Evolutionary conservation across 2,113 vertebrate species (phyloP), one percentile per base, ranked within the genome.

Genomic region (Poeciliopsis turrubarensis): DNA sequence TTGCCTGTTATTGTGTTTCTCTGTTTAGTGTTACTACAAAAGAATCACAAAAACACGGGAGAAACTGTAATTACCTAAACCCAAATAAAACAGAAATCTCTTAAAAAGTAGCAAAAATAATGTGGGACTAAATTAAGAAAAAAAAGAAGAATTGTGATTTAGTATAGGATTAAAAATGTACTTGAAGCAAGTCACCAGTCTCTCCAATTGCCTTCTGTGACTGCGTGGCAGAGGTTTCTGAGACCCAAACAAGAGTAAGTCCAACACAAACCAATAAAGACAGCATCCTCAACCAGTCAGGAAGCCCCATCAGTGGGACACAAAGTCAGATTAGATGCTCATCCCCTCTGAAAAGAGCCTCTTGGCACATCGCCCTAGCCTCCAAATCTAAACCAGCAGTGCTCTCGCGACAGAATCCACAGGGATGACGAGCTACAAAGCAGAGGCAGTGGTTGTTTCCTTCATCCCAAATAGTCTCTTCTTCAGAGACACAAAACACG

Each of bases 261-360:
- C 88, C 85, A 89, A 91, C 81, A 84, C 81, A 88, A 90, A 92
- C 79, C 86, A 86, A 84, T 85, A 81, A 86, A 90, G 87, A 92
- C 91, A 92, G 89, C 89, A 83, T 91, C 85, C 87, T 88, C 75
- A 83, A 87, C 82, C 77, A 78, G 86, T 81, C 86, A 89, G 91
- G 89, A 93, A 89, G 89, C 75, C 72, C 88, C 86, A 87, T 91
- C 75, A 87, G 86, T 86, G 86, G 82, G 86, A 92, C 86, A 85
- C 82, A 91, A 81, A 88, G 86, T 87, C 75, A 91, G 88, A 91
- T 92, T 90, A 90, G 91, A 72, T 79, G 88, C 87, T 90, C 89
- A 92, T 91, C 88, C 88, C 82, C 70, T 57, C 68, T 89, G 84
- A 91, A 90, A 90, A 86, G 88, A 90, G 61, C 41, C 66, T 63